Evolutionary conservation across 2,113 vertebrate genomes (phyloP), one percentile per base, ranked within the genome.

Genomic region (Chauna torquata): DNA sequence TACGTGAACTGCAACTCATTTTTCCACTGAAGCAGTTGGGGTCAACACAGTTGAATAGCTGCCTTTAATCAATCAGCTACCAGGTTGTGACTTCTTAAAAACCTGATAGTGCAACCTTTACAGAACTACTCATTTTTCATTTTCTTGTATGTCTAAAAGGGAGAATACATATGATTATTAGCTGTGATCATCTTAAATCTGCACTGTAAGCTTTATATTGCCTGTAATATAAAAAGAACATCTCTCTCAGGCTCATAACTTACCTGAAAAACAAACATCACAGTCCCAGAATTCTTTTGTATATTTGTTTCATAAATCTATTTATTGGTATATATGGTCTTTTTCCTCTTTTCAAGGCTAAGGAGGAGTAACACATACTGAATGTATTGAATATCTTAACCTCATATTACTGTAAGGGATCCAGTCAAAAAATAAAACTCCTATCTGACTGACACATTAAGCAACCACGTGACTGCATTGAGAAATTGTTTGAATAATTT

Each of bases 401-500:
- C 17, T 87, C 19, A 59, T 69, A 52, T 18, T 82, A 44, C 6
- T 91, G 94, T 87, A 69, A 89, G 57, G 18, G 22, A 91, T 45
- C 30, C 22, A 66, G 55, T 61, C 1, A 82, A 79, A 93, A 97
- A 78, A 44, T 50, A 62, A 89, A 93, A 45, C 23, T 95, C 32
- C 36, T 66, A 2, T 80, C 65, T 95, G 32, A 76, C 32, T 84
- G 83, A 69, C 94, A 96, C 8, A 38, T 93, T 58, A 80, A 90
- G 44, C 30, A 90, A 54, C 17, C 27, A 45, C 30, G 40, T 61
- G 75, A 76, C 57, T 25, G 1, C 71, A 86, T 50, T 65, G 65
- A 92, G 58, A 90, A 90, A 68, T 25, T 72, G 3, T 54, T 69
- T 89, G 50, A 94, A 96, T 94, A 92, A 93, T 96, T 87, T 87